Evolutionary conservation across 2,888 invertebrate species (phyloP).

Genomic region (Oscheius sp.): DNA sequence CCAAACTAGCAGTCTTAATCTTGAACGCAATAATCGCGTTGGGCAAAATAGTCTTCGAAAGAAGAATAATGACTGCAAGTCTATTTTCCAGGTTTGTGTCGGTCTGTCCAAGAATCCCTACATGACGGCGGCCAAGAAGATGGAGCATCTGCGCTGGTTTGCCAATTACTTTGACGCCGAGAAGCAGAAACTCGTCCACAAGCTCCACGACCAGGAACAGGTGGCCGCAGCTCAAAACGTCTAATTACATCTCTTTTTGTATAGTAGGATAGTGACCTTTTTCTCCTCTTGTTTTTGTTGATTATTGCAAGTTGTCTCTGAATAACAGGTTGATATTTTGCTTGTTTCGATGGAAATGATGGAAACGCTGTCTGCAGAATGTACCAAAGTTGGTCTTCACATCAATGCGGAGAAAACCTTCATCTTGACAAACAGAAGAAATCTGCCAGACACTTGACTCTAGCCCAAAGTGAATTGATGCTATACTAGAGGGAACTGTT

Average conservation of each 20-base stretch:
- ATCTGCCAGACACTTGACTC: no score
- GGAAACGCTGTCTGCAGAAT: no score
- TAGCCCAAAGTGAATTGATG: no score
- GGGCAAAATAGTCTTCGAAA: neutral
- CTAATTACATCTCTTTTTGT: constrained; percentile 16
- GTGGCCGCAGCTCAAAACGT: constrained; percentile 52
- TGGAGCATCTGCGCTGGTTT: constrained; percentile 90
- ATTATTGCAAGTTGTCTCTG: neutral
- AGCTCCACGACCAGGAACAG: constrained; percentile 60
- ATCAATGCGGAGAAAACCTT: no score
- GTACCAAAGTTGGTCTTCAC: no score
- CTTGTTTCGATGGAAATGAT: no score
- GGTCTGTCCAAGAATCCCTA: constrained; percentile 95
- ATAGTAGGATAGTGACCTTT: neutral
- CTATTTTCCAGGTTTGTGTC: constrained; percentile 49
- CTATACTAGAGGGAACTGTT: no score
- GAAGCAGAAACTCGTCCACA: constrained; percentile 57
- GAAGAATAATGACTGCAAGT: neutral
- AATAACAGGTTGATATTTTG: no score
- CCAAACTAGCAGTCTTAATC: no score
- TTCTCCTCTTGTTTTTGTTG: neutral
- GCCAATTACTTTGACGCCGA: constrained; percentile 77
- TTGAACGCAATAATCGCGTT: no score
- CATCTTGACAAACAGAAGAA: no score
- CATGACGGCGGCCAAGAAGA: constrained; percentile 87